A percentile compares a stretch with the other conserved stretches of the same genome.
phyloP scores from a whole-genome alignment of 2,888 invertebrate genomes.

The Mesoligia furuncula region DNA sequence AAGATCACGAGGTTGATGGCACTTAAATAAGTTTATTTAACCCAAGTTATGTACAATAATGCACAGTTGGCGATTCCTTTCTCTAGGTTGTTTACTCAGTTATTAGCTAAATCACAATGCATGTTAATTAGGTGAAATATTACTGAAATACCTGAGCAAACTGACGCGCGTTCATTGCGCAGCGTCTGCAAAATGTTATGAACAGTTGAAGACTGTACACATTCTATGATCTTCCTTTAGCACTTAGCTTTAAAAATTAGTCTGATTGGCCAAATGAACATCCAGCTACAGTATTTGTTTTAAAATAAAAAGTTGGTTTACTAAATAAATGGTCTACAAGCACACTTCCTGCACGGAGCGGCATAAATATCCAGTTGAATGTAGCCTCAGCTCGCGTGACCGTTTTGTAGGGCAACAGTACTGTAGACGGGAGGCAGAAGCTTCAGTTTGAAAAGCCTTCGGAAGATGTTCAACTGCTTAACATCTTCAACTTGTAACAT shows the following conservation, averaged over 20 bases:
- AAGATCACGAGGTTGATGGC: no score
- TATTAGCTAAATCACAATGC: no score
- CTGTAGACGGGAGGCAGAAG: constrained; percentile 44
- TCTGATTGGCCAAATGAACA: background rate
- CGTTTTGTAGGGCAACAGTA: constrained; percentile 64
- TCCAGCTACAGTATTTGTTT: constrained; percentile 19
- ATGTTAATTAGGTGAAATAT: no score
- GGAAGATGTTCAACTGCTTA: background rate
- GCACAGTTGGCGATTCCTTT: no score
- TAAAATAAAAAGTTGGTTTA: constrained; percentile 49
- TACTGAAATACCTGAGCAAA: no score
- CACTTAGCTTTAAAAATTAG: background rate
- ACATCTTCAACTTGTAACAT: no score
- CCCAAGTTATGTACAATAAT: no score
- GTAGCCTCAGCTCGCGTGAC: constrained; percentile 66
- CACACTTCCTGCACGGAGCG: constrained; percentile 62
- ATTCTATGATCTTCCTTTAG: background rate
- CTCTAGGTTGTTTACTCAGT: no score
- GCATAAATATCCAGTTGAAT: constrained; percentile 65
- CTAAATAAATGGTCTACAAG: constrained; percentile 56
- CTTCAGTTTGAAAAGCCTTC: constrained; percentile 16
- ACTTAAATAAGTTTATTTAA: no score
- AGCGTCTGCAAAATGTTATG: no score
- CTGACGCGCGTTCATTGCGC: no score
- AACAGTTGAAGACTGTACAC: no score